These are phyloP conservation scores for Bilobella aurantiaca DNA, from an alignment of 1,140 invertebrate genomes.

Conservation along the genomic window DNA sequence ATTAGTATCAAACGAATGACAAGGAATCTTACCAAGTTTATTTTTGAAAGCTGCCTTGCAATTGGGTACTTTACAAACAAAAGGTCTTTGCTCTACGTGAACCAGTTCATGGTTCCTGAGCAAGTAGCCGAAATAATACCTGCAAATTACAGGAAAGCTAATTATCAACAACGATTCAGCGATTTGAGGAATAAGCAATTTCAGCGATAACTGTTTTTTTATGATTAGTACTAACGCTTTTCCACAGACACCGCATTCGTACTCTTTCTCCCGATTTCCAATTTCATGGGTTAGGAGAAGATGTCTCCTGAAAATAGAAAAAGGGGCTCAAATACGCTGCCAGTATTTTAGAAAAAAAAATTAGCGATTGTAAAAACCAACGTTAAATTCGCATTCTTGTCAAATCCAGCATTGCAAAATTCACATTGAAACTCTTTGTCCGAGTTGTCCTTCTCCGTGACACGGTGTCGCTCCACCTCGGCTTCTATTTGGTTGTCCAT, in stretches of 20 bases:
- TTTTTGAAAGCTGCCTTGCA: not conserved
- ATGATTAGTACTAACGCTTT: not conserved
- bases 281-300: not conserved
- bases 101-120: not conserved
- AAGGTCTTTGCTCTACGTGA: not conserved
- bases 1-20: too few relatives aligned
- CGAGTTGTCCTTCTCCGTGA: not conserved
- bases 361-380: not conserved
- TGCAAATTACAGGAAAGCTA: not conserved
- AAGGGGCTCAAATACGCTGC: not conserved
- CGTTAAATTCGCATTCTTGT: not conserved
- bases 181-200: not conserved
- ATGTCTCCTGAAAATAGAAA: not conserved
- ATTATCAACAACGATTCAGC: not conserved
- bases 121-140: not conserved
- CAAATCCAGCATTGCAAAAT: not conserved
- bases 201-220: not conserved
- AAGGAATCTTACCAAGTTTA: not conserved
- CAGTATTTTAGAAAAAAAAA: not conserved
- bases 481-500: too few relatives aligned
- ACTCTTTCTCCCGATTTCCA: not conserved
- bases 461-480: too few relatives aligned
- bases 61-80: not conserved
- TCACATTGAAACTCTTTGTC: not conserved
- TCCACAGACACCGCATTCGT: not conserved